phyloP scores from a whole-genome alignment of 2,113 vertebrate species.

The Crotalus helleri region DNA sequence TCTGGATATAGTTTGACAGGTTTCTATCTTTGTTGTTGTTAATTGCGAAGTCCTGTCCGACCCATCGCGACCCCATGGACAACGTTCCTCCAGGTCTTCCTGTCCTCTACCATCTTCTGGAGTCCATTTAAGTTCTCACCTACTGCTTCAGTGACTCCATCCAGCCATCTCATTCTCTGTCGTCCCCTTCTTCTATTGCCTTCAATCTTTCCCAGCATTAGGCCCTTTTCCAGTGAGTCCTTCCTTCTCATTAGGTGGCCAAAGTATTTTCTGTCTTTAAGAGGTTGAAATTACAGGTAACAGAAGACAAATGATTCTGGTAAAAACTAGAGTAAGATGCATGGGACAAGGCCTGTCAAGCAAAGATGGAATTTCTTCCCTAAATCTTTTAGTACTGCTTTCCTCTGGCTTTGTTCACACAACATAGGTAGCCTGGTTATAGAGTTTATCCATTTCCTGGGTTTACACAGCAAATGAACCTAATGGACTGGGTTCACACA shows the following conservation, averaged over 20 bases:
- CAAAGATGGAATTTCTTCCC: not conserved
- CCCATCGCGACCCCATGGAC: no score
- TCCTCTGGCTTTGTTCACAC: not conserved
- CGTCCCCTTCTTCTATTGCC: no score
- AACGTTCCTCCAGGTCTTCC: no score
- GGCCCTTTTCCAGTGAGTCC: no score
- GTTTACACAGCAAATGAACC: not conserved
- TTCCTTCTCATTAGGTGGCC: no score
- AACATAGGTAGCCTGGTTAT: not conserved
- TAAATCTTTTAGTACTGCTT: not conserved
- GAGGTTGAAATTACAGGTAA: not conserved
- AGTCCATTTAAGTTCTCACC: no score
- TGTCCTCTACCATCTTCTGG: no score
- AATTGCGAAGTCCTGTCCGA: no score
- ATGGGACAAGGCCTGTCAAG: not conserved
- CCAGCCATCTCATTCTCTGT: no score
- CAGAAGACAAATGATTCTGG: not conserved
- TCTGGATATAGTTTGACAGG: not conserved
- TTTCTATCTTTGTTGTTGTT: not conserved
- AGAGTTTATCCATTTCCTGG: not conserved
- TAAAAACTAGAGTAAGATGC: not conserved
- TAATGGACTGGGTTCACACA: not conserved
- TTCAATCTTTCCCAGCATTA: no score
- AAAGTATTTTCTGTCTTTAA: not conserved
- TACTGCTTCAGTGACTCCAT: no score